Base-by-base conservation (phyloP, 2,113 vertebrate genomes). In the Rana temporaria region DNA sequence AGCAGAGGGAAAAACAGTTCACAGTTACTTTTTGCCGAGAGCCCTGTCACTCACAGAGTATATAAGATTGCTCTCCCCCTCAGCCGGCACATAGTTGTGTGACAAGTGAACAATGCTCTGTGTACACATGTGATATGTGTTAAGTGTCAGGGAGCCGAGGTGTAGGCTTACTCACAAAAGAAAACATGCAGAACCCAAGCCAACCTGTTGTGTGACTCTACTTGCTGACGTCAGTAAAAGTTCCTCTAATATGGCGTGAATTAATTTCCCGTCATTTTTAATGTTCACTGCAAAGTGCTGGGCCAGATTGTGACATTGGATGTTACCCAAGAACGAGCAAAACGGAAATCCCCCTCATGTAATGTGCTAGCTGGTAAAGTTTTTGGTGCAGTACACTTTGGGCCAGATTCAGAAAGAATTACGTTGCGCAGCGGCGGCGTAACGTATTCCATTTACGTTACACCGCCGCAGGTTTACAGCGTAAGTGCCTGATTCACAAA, bases 1-100 rank as follows among this genome's bases (percentile, higher is more conserved):
- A 20, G 53, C 20, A n/a, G 38, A 57, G 19, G 42, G 55, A 60
- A 83, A 67, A 68, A 76, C 81, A 83, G 30, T 30, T 19, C 81
- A 60, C 72, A 83, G 81, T 83, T 76, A 76, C 38, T 82, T 78
- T 82, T 82, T 59, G 71, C 81, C 71, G 12, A 68, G 66, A 68
- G 72, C 63, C 22, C 72, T 68, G 81, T 83, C 81, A 83, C n/a
- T 83, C 81, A 83, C 12, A n/a, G 2, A n/a, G 73, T 60, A 30
- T 42, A 38, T 22, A 9, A n/a, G 14, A 38, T 75, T 11, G 30
- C 52, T 67, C 64, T 67, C 18, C 24, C 81, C 70, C 55, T 74
- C 62, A 42, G 67, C 53, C 57, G 70, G 48, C 62, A 19, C 42
- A 82, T 82, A 82, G 62, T 75, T 82, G 7, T 82, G 60, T 83